phyloP scores from a whole-genome alignment of 2,888 invertebrate genomes.

The Lasioglossum marginatum region DNA sequence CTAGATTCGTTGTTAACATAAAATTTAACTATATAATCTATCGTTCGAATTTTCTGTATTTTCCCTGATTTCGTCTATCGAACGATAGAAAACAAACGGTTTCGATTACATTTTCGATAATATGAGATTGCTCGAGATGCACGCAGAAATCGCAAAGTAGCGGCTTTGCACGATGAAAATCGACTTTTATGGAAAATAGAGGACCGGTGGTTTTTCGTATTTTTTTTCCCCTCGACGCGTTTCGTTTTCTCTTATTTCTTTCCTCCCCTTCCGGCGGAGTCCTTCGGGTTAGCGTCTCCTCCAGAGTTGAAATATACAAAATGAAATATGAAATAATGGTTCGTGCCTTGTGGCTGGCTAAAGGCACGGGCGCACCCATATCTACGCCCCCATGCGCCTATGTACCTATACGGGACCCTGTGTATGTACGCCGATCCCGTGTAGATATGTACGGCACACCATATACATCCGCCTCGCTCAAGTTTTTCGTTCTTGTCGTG shows the following conservation, averaged over 20 bases:
- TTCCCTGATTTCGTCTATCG: not conserved
- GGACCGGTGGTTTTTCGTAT: conserved; percentile 22
- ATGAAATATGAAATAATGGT: conserved; percentile 85
- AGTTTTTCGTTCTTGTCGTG: conserved; percentile 70
- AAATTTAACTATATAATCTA: no score
- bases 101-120: not conserved
- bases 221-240: not conserved
- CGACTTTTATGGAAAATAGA: conserved; percentile 49
- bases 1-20: no score
- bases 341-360: conserved; percentile 82
- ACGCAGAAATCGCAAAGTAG: not conserved
- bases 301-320: conserved; percentile 82
- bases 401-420: conserved; percentile 74
- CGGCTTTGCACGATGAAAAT: conserved; percentile 47
- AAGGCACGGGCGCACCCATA: conserved; percentile 84
- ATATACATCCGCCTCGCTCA: conserved; percentile 77
- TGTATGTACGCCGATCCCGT: conserved; percentile 67
- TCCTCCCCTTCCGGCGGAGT: conserved; percentile 61
- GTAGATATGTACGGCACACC: conserved; percentile 65
- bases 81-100: not conserved
- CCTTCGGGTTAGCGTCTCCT: conserved; percentile 78
- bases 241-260: conserved; percentile 56
- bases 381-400: conserved; percentile 84
- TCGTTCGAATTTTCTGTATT: not conserved
- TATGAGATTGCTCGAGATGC: not conserved